Evolutionary conservation across 2,797 vertebrate species (phyloP), one percentile per base, ranked within the genome.

Genomic region (Premnoplex brunnescens): DNA sequence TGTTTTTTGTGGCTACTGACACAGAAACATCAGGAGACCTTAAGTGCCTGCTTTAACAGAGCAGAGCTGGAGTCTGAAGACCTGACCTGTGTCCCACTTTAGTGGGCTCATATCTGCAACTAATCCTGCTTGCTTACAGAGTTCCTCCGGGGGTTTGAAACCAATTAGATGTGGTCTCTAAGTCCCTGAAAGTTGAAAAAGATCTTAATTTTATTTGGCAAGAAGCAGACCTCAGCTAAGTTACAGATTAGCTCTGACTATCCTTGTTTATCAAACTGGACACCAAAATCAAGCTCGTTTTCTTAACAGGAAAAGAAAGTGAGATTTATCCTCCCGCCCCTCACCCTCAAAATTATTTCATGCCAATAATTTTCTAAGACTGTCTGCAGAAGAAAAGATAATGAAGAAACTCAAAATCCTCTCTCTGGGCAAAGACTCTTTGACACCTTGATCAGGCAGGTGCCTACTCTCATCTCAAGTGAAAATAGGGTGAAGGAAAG

Each of bases 1-100:
- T 48, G 30, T 88, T 94, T 94, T 95, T 95, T 89, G 62, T 52
- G 32, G 90, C 93, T 96, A 95, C 88, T 74, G 90, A 95, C 91
- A 96, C 72, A 79, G 92, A 95, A 96, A 91, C 96, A 96, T 97
- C 97, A 95, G 97, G 98, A 97, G 87, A 95, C 97, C 97, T 32
- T 95, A 97, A 98, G 98, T 97, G 97, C 97, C 98, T 97, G 97
- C 95, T 90, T 85, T 37, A 23, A 91, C 79, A 87, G 87, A 80
- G 94, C 95, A 96, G 96, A 96, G 95, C 95, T 86, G 63, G 59
- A 77, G 89, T 88, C 93, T 85, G 89, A 90, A 95, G 90, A 67
- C 81, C 95, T 85, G 86, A 95, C 94, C 85, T 64, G 88, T 58
- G 73, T 93, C 96, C 95, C 91, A 59, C 86, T 94, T 85, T 32